Evolutionary conservation across 2,888 invertebrate genomes (phyloP), one percentile per base, ranked within the genome.

Genomic region (Argyra leucocephala): DNA sequence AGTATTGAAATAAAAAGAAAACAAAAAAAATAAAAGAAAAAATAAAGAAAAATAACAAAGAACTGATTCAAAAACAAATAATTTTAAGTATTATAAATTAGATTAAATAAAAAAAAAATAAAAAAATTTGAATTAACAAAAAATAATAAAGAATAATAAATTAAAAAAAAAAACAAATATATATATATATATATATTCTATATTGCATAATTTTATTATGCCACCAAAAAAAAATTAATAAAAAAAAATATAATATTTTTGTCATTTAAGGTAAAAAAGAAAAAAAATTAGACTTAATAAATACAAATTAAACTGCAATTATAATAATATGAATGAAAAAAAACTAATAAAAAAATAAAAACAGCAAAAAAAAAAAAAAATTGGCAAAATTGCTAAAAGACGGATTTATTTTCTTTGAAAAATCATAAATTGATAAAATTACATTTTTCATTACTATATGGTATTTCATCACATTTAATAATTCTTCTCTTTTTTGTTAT

Each of bases 81-180:
- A 48, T 48, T 48, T 48, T 48, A 48, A 48, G 48, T 48, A 48
- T 48, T 48, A 48, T 18, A 48, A 48, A 48, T 48, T 48, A 48
- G 48, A 48, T 48, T 18, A 48, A 48, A 48, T 18, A 48, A 48
- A 3, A 48, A 31, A 31, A 31, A 31, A 31, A 31, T 6, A 26
- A 26, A 26, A 26, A 4, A n/a, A n/a, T n/a, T n/a, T n/a, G n/a
- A n/a, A n/a, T n/a, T n/a, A n/a, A n/a, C n/a, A n/a, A 26, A 26
- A 31, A 31, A 31, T 6, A 31, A 31, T 10, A 48, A 48, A 18
- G 12, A 48, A 18, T 48, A 48, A 18, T 48, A 18, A 37, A 37
- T 37, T 26, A 26, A 6, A 31, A 31, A 31, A 10, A n/a, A 15
- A 48, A 48, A 48, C 18, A 48, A 48, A 15, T 48, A n/a, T 48